Evolutionary conservation across 2,113 vertebrate species (phyloP).

Genomic region (Strix uralensis): DNA sequence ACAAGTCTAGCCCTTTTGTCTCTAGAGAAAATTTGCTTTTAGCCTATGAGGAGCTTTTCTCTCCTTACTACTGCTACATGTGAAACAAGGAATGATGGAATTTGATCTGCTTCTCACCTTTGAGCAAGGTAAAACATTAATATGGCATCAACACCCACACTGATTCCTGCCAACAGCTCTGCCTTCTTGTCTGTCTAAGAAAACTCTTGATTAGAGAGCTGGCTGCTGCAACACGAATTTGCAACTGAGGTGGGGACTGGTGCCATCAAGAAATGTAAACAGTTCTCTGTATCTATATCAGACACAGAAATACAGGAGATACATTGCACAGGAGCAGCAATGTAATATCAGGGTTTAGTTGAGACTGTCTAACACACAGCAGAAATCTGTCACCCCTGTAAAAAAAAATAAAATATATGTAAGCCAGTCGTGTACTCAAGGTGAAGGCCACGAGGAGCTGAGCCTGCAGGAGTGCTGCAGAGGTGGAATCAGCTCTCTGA

Average conservation of each 20-base stretch:
- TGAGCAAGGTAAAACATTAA: conserved; percentile 40
- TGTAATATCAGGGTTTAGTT: background rate
- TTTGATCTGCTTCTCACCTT: conserved; percentile 11
- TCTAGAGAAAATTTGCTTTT: background rate
- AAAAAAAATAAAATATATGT: background rate
- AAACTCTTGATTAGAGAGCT: background rate
- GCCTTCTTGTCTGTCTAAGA: background rate
- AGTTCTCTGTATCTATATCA: background rate
- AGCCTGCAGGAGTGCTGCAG: background rate
- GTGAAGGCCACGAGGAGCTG: background rate
- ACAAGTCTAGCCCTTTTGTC: background rate
- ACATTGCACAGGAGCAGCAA: background rate
- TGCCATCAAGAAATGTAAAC: background rate
- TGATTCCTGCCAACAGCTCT: background rate
- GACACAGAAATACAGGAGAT: background rate
- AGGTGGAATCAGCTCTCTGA: background rate
- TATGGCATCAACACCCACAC: background rate
- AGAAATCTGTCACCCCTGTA: background rate
- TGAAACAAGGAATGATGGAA: background rate
- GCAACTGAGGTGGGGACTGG: background rate
- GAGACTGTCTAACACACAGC: background rate
- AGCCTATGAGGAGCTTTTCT: background rate
- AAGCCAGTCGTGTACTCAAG: background rate
- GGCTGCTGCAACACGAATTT: background rate
- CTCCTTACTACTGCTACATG: background rate